Evolutionary conservation across 2,888 invertebrate genomes (phyloP), one percentile per base, ranked within the genome.

Genomic region (Geophilus truncorum): DNA sequence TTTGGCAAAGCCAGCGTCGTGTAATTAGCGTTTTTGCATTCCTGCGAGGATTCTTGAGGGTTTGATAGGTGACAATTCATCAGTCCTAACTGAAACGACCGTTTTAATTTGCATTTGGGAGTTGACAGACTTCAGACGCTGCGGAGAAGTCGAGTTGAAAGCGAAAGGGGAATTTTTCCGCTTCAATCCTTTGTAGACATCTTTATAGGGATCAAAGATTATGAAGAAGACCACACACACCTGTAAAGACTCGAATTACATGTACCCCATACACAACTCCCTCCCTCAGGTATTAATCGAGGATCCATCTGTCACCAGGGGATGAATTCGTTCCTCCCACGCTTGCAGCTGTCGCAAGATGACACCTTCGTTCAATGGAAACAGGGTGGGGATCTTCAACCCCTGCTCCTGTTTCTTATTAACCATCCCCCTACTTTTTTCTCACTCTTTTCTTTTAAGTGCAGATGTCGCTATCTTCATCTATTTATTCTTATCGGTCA

Each of bases 41-140:
- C 70, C 70, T 70, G 9, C 9, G 25, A 9, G 70, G 70, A 70
- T 70, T 70, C 70, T 70, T 70, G 70, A 28, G 70, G 70, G 70
- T 70, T 70, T 70, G 70, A 70, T 70, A 70, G 70, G 70, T 23
- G 70, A 70, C 70, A 70, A 70, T 70, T 70, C 70, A 70, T 70
- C 70, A 70, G 70, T 10, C 25, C 28, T 70, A 70, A 70, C 23
- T 70, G 70, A 10, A 62, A 70, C 70, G 70, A 70, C 70, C 70
- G 70, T 70, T 70, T 70, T 70, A 70, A 70, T 70, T 70, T 70
- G 70, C 70, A 70, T 70, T 28, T 23, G 70, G 9, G n/a, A 18
- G 18, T 21, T 51, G 18, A n/a, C 10, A n/a, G n/a, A n/a, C n/a
- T n/a, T n/a, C n/a, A n/a, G n/a, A n/a, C n/a, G n/a, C n/a, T n/a